A percentile compares a stretch with the other conserved stretches of the same genome.
phyloP scores from a whole-genome alignment of 2,888 invertebrate genomes.

The Zygogramma bicolorata region DNA sequence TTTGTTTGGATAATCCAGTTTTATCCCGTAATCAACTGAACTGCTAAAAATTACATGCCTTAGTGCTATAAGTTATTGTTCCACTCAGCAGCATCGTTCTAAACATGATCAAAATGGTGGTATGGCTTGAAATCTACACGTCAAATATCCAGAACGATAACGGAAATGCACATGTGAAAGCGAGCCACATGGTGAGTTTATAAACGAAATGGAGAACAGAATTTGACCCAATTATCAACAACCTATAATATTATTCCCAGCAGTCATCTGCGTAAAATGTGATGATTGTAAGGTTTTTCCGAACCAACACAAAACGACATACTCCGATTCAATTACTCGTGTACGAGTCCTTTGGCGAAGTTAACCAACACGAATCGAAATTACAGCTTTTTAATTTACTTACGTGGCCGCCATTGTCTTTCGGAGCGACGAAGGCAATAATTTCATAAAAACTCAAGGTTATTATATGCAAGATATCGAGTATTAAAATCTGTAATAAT shows the following conservation, averaged over 20 bases:
- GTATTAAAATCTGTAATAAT: constrained; percentile 54
- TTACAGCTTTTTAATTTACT: constrained; percentile 41
- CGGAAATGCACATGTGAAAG: not conserved
- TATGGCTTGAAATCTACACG: no score
- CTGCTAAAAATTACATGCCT: no score
- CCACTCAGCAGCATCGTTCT: no score
- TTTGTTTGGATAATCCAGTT: no score
- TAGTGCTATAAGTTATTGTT: no score
- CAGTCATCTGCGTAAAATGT: not conserved
- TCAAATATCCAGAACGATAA: no score
- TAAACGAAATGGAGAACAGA: no score
- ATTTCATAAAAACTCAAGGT: constrained; percentile 42
- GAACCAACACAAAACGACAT: constrained; percentile 11
- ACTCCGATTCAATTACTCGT: constrained; percentile 31
- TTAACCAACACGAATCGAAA: constrained; percentile 39
- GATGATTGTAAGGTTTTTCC: not conserved
- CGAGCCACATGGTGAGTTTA: not conserved
- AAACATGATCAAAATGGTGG: no score
- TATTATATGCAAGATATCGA: constrained; percentile 45
- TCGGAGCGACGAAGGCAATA: constrained; percentile 27
- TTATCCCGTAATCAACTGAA: no score
- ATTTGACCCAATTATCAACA: not conserved
- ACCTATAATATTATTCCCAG: not conserved
- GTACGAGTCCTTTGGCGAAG: constrained; percentile 34
- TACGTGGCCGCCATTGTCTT: constrained; percentile 37